Conservation (phyloP, 2,113 vertebrate species). For the Carassius auratus region DNA sequence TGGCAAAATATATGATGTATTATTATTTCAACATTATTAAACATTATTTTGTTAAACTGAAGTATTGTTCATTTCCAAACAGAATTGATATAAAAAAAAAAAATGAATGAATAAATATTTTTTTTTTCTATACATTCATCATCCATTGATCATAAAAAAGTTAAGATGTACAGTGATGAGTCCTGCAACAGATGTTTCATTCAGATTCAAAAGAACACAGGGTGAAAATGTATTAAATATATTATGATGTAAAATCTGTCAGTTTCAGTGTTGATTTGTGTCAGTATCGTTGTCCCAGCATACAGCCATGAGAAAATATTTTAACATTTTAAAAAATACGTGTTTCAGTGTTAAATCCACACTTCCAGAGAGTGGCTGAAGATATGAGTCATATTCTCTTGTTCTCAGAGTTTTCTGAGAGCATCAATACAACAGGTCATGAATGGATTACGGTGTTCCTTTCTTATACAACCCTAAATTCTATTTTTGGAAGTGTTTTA, state of each 20-base stretch:
- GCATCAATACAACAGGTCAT: constrained; percentile 14
- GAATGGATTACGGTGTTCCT: not conserved
- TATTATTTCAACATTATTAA: not conserved
- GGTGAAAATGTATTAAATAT: not conserved
- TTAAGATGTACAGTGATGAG: not conserved
- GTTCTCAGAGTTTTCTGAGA: not conserved
- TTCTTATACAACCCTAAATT: constrained; percentile 23
- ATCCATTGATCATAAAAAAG: not conserved
- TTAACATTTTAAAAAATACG: not conserved
- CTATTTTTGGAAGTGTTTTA: constrained; percentile 48
- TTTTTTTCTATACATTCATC: not conserved
- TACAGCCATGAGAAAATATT: not conserved
- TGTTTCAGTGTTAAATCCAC: not conserved
- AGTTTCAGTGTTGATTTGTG: not conserved
- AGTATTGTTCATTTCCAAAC: too few relatives aligned
- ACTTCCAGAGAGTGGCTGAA: not conserved
- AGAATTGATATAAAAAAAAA: too few relatives aligned
- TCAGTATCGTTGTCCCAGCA: not conserved
- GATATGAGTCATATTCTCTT: constrained; percentile 13
- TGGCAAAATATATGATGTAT: not conserved
- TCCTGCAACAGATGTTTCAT: not conserved
- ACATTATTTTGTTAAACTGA: not conserved
- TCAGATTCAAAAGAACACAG: not conserved
- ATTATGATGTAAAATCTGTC: too few relatives aligned
- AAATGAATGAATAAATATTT: too few relatives aligned